Conservation (phyloP, 2,113 vertebrate species). For the Condylura cristata region DNA sequence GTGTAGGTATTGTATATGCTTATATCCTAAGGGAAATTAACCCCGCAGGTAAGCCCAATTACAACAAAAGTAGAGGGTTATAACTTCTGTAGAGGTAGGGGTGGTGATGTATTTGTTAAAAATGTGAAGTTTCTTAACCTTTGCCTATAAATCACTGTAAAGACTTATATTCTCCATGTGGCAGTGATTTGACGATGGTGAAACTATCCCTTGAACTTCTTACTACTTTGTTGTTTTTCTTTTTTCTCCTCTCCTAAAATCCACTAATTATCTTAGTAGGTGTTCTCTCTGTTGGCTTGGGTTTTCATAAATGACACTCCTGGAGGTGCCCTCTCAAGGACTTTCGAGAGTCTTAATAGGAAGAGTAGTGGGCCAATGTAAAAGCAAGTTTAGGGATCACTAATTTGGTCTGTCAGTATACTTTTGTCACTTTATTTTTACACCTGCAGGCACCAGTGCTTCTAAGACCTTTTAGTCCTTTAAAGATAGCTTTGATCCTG, state of each 20-base stretch:
- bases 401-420: slow-evolving; percentile 76
- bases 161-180: slow-evolving; percentile 52
- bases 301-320: slow-evolving; percentile 76
- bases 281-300: slow-evolving; percentile 65
- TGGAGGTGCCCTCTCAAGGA: slow-evolving; percentile 78
- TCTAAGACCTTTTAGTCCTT: slow-evolving; percentile 81
- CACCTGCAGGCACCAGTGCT: slow-evolving; percentile 80
- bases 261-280: slow-evolving; percentile 80
- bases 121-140: slow-evolving; percentile 75
- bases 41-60: slow-evolving; percentile 63
- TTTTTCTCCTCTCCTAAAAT: slow-evolving; percentile 57
- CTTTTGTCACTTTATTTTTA: slow-evolving; percentile 81
- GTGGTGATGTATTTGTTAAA: slow-evolving; percentile 74
- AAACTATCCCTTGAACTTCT: slow-evolving; percentile 50
- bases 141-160: slow-evolving; percentile 63
- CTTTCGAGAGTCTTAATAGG: slow-evolving; percentile 77
- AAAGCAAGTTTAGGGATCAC: slow-evolving; percentile 77
- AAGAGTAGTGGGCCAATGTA: slow-evolving; percentile 72
- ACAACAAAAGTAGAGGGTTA: slow-evolving; percentile 64
- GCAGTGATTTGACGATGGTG: slow-evolving; percentile 61
- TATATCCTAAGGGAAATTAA: slow-evolving; percentile 65
- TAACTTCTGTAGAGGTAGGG: slow-evolving; percentile 55
- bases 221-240: slow-evolving; percentile 70
- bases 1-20: slow-evolving; percentile 35
- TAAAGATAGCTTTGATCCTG: slow-evolving; percentile 81